Conservation (phyloP, 2,113 vertebrate species). For the Hemiscyllium ocellatum region DNA sequence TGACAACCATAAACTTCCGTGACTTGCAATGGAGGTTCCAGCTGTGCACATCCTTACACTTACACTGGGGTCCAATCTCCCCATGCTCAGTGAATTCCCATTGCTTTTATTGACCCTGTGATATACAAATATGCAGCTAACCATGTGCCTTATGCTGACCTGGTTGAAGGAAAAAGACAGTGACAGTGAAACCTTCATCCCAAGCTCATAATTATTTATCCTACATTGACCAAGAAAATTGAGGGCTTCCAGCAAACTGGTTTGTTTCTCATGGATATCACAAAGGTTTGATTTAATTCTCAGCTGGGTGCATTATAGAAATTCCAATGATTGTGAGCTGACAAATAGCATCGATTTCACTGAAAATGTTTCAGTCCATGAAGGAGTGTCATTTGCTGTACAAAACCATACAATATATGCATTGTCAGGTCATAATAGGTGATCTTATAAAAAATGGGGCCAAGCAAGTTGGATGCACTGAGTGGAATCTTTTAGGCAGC, state of each 20-base stretch:
- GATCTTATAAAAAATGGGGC: background rate
- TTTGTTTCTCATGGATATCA: too few species aligned
- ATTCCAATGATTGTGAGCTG: too few species aligned
- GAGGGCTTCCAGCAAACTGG: background rate
- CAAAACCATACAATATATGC: background rate
- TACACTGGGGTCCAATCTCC: background rate
- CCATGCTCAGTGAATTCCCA: background rate
- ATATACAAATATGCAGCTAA: background rate
- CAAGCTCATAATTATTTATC: background rate
- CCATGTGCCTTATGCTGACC: background rate
- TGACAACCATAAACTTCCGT: background rate
- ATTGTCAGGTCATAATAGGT: background rate
- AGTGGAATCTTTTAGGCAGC: too few species aligned
- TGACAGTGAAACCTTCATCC: background rate
- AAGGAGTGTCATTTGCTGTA: background rate
- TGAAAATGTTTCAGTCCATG: background rate
- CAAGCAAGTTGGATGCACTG: background rate
- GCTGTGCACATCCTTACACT: background rate
- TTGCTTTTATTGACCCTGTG: background rate
- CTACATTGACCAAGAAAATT: background rate
- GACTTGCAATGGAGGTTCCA: background rate
- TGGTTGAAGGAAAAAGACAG: background rate
- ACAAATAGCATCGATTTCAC: background rate
- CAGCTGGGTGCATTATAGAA: background rate
- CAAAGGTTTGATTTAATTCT: background rate